Base-by-base conservation (phyloP, 2,113 vertebrate genomes). In the Aepyceros melampus region DNA sequence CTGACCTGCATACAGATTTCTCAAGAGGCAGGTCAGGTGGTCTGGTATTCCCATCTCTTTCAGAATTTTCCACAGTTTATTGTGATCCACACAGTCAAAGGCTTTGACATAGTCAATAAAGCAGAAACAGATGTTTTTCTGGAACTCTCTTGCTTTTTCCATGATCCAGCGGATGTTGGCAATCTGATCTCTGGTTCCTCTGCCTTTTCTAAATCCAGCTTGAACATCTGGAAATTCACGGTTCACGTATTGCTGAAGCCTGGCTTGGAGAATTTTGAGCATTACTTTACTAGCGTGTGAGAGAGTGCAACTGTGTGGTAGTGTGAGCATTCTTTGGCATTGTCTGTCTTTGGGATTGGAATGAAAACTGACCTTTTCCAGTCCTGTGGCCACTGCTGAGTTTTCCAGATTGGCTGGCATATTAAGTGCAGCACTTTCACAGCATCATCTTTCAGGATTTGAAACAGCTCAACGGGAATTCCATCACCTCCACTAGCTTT, bases 221-320 rank as follows among this genome's bases (percentile, higher is more conserved):
- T 56, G 55, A 56, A 56, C 21, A 56, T 56, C 55, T 0, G 55
- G 1, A 9, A 56, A 21, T 56, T 56, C 55, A 56, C 0, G 55
- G 55, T 25, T 56, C 21, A 56, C 1, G 21, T 23, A 56, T 25
- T 56, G 21, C 21, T 67, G 64, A 36, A 9, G n/a, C 64, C 64
- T 36, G 19, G n/a, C 17, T 21, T 36, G n/a, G 64, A 71, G 17
- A 19, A 21, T 71, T 11, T 71, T 36, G 33, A 21, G n/a, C 17
- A 6, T 71, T 2, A 36, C n/a, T 36, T 71, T 23, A 21, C 19
- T 36, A 36, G 64, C 9, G 1, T 2, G n/a, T 71, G 64, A 71
- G 5, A 36, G 19, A 36, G 19, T 36, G 9, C 19, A 6, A 5
- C 5, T 36, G n/a, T 71, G n/a, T 0, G 4, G 64, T 6, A 21